Evolutionary conservation across 2,113 vertebrate species (phyloP).

Genomic region (Nanorana parkeri): DNA sequence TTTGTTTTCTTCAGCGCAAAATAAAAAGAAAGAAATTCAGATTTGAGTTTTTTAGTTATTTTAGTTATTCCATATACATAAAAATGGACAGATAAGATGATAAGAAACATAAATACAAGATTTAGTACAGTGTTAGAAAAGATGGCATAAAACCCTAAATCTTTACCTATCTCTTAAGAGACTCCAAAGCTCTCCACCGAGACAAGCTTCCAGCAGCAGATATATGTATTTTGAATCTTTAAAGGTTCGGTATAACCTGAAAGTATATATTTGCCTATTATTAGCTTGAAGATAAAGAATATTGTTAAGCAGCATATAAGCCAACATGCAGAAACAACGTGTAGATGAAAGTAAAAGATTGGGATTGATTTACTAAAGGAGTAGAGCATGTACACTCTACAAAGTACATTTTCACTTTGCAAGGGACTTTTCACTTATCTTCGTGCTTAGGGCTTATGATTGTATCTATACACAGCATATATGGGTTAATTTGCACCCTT

Average conservation of each 20-base stretch:
- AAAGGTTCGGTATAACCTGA: constrained; percentile 89
- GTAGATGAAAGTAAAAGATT: too few relatives aligned
- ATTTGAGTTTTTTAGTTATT: too few relatives aligned
- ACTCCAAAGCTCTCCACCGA: constrained; percentile 93
- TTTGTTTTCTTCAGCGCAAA: not conserved
- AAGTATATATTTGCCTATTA: constrained; percentile 54
- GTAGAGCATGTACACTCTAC: too few relatives aligned
- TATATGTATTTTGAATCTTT: constrained; percentile 90
- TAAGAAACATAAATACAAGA: not conserved
- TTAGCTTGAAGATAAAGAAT: not conserved
- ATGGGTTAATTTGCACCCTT: too few relatives aligned
- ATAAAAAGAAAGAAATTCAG: too few relatives aligned
- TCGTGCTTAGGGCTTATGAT: too few relatives aligned
- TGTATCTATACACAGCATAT: too few relatives aligned
- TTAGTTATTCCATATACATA: not conserved
- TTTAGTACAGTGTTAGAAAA: not conserved
- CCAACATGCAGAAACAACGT: too few relatives aligned
- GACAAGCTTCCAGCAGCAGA: constrained; percentile 90
- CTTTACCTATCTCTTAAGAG: constrained; percentile 90
- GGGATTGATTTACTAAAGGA: too few relatives aligned
- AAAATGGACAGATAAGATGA: not conserved
- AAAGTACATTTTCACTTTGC: too few relatives aligned
- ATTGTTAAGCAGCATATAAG: not conserved
- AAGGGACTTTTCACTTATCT: too few relatives aligned
- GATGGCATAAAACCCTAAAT: not conserved